These are phyloP conservation scores for Micronycteris hirsuta DNA, from an alignment of 2,113 vertebrate genomes.

Conservation along the genomic window DNA sequence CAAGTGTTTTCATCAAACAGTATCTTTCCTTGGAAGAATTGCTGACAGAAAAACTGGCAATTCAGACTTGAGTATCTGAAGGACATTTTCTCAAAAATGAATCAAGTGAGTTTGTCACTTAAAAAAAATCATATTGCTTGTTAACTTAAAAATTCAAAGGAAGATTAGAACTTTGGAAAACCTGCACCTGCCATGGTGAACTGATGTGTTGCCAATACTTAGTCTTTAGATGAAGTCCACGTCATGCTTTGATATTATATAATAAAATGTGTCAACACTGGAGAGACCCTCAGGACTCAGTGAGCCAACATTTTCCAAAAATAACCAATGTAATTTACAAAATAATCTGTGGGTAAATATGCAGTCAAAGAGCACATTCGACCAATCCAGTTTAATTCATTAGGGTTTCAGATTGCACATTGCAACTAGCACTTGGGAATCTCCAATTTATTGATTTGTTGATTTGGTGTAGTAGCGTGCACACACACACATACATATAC, in stretches of 20 bases:
- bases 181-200: neutral
- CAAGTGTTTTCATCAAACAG: neutral
- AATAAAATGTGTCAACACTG: neutral
- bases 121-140: neutral
- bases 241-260: neutral
- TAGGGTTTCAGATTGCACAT: neutral
- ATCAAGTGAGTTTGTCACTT: neutral
- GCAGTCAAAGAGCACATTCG: neutral
- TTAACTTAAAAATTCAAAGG: neutral
- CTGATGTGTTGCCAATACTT: neutral
- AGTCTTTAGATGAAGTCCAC: neutral
- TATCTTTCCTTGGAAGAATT: neutral
- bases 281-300: neutral
- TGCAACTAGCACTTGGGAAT: neutral
- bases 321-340: neutral
- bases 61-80: neutral
- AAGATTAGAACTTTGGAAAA: neutral
- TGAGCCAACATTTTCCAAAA: neutral
- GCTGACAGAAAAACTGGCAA: neutral
- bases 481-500: too few species aligned
- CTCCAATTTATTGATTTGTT: neutral
- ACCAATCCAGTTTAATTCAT: neutral
- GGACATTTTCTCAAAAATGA: neutral
- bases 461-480: neutral
- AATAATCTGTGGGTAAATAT: neutral